phyloP scores from a whole-genome alignment of 2,797 vertebrate species.

The Trematomus bernacchii region DNA sequence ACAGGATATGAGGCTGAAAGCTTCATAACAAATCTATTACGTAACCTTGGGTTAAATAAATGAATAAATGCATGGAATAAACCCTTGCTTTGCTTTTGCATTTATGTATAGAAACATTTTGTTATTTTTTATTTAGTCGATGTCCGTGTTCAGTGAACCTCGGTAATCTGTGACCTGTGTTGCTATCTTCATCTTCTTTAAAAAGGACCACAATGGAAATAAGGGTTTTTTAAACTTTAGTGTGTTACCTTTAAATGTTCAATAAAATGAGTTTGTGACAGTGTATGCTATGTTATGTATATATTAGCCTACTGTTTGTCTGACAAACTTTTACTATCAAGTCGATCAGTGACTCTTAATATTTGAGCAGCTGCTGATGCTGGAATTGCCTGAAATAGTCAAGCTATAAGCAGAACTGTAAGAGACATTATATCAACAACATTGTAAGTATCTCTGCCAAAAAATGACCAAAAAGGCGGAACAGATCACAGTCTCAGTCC shows the following conservation, averaged over 20 bases:
- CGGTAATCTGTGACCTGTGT: not conserved
- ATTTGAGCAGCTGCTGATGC: not conserved
- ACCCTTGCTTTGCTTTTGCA: no score
- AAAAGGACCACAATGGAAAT: no score
- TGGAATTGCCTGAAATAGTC: not conserved
- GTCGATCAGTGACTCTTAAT: not conserved
- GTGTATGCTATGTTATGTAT: no score
- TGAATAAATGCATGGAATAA: no score
- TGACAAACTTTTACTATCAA: no score
- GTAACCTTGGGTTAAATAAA: no score
- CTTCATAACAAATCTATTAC: no score
- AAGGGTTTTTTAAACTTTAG: no score
- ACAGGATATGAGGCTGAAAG: no score
- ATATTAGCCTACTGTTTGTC: no score
- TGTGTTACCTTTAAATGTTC: no score
- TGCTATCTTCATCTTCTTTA: not conserved
- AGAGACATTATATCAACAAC: not conserved
- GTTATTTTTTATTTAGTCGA: not conserved
- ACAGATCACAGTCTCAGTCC: conserved; percentile 40
- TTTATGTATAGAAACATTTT: not conserved
- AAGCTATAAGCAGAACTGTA: not conserved
- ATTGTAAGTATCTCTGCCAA: not conserved
- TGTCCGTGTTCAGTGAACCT: not conserved
- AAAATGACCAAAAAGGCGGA: conserved; percentile 38
- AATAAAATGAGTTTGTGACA: no score